A percentile compares a stretch with the other conserved stretches of the same genome.
These are phyloP conservation scores for Brachionus asplanchnoidis DNA, from an alignment of 1,140 invertebrate genomes.

Conservation along the genomic window DNA sequence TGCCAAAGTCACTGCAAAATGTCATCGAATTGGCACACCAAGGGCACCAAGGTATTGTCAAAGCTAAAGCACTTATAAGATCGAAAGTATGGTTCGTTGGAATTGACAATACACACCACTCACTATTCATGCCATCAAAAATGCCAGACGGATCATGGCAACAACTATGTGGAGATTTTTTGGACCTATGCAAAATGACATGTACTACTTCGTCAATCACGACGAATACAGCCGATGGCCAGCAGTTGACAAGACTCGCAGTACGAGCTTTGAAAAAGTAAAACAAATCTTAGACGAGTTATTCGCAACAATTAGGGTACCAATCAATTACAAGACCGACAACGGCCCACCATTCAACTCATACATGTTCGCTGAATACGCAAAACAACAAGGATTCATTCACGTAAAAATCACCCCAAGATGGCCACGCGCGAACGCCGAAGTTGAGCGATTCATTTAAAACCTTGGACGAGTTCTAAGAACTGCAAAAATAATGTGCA, in stretches of 20 bases:
- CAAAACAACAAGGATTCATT: slow-evolving; percentile 37
- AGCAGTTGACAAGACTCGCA: not conserved
- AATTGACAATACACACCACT: not conserved
- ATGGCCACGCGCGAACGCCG: slow-evolving; percentile 42
- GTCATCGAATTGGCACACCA: not conserved
- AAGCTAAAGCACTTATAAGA: not conserved
- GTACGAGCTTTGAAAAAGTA: not conserved
- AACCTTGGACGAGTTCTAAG: not conserved
- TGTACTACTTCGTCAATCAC: not conserved
- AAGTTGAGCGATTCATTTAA: slow-evolving; percentile 43
- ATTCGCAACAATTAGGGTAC: slow-evolving; percentile 44
- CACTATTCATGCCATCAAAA: not conserved
- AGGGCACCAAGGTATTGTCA: not conserved
- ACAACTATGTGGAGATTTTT: not conserved
- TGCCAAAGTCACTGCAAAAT: not conserved
- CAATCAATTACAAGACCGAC: slow-evolving; percentile 42
- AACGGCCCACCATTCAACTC: slow-evolving; percentile 45
- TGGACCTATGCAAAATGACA: not conserved
- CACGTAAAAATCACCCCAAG: slow-evolving; percentile 43
- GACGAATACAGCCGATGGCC: not conserved
- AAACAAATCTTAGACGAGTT: slow-evolving; percentile 23
- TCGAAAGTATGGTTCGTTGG: not conserved
- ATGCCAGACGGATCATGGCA: not conserved
- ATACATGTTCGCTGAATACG: slow-evolving; percentile 40
- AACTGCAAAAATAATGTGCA: not conserved